Conservation (phyloP, 2,113 vertebrate genomes). For the Brachirus orientalis region DNA sequence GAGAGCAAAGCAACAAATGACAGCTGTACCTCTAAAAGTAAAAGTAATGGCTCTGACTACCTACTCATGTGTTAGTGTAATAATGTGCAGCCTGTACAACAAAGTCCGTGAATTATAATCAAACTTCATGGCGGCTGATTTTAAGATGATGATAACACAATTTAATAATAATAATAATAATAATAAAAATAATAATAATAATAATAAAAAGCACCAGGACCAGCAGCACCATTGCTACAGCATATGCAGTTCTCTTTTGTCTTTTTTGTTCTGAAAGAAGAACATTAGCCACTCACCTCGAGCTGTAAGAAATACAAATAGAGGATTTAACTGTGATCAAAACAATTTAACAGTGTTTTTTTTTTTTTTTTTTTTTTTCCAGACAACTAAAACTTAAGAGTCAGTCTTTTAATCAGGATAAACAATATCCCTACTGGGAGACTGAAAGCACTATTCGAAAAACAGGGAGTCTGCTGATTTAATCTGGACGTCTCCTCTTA, state of each 20-base stretch:
- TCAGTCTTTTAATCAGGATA: conserved; percentile 42
- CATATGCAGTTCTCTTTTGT: conserved; percentile 37
- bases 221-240: conserved; percentile 9
- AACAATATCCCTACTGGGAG: conserved; percentile 31
- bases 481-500: conserved; percentile 47
- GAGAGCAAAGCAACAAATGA: too few relatives aligned
- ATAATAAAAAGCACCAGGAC: conserved; percentile 24
- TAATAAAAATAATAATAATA: too few relatives aligned
- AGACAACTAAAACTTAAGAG: conserved; percentile 33
- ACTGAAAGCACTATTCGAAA: conserved; percentile 40
- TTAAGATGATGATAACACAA: conserved; percentile 25
- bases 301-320: conserved; percentile 30
- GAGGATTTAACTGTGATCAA: conserved; percentile 42
- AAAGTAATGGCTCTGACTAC: too few relatives aligned
- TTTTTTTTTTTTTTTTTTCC: conserved; percentile 11
- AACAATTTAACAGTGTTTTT: conserved; percentile 48
- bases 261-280: conserved; percentile 1
- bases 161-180: too few relatives aligned
- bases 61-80: too few relatives aligned
- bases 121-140: conserved; percentile 9
- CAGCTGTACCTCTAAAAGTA: too few relatives aligned
- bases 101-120: neutral
- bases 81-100: too few relatives aligned
- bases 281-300: conserved; percentile 22
- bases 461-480: conserved; percentile 50